Conservation (phyloP, 35 echinoderm and acorn worm species). For the Lytechinus variegatus region DNA sequence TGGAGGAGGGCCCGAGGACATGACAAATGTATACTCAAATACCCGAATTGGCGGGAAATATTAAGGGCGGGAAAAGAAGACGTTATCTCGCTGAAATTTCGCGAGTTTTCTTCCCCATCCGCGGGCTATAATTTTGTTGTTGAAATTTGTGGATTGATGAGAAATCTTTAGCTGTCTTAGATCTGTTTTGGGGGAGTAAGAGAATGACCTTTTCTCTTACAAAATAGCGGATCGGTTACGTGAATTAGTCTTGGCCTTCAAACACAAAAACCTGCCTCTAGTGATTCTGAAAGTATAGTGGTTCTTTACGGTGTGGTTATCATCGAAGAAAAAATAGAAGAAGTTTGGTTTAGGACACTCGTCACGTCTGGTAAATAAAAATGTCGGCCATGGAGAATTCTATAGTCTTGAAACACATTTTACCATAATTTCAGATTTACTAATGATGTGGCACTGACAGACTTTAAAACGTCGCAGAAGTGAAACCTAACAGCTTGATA, state of each 20-base stretch:
- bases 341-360: not conserved
- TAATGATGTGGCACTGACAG: too few species aligned
- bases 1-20: slow-evolving; percentile 25
- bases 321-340: not conserved
- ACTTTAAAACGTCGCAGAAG: too few species aligned
- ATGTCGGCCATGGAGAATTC: too few species aligned
- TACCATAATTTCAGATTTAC: too few species aligned
- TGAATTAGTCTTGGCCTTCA: slow-evolving; percentile 5
- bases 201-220: not conserved
- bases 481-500: too few species aligned
- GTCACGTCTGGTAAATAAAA: not conserved
- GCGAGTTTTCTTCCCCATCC: not conserved
- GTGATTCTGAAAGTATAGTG: not conserved
- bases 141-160: not conserved
- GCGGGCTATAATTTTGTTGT: not conserved
- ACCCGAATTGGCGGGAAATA: slow-evolving; percentile 5
- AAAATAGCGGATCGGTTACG: not conserved
- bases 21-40: slow-evolving; percentile 30
- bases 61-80: not conserved
- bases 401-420: too few species aligned
- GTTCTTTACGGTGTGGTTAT: not conserved
- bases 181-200: slow-evolving; percentile 2
- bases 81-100: not conserved
- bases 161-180: not conserved
- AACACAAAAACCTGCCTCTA: not conserved